Conservation (phyloP, 2,797 vertebrate genomes). For the Enteromius radiatus region DNA sequence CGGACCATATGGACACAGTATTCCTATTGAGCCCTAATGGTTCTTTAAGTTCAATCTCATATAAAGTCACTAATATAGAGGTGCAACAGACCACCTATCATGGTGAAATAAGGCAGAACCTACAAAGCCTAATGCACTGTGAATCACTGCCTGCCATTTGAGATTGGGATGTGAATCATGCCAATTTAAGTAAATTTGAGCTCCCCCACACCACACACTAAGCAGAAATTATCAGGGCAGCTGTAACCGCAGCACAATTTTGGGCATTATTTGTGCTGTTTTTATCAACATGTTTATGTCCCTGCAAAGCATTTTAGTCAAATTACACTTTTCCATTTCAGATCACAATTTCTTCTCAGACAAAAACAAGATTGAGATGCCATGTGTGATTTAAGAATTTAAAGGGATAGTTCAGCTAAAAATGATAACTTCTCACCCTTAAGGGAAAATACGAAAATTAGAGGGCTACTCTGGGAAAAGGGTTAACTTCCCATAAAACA, state of each 20-base stretch:
- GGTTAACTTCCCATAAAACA: background rate
- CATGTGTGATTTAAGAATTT: background rate
- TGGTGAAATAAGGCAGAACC: slow-evolving; percentile 39
- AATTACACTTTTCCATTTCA: slow-evolving; percentile 4
- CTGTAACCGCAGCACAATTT: slow-evolving; percentile 32
- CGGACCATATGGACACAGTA: background rate
- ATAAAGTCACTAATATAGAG: slow-evolving; percentile 15
- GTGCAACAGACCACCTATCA: slow-evolving; percentile 31
- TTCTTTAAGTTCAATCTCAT: slow-evolving; percentile 24
- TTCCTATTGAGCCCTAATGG: background rate
- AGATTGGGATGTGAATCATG: slow-evolving; percentile 54
- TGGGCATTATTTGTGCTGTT: background rate
- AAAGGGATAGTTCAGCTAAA: background rate
- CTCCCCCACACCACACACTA: slow-evolving; percentile 46
- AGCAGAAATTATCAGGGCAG: slow-evolving; percentile 36
- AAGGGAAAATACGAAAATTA: background rate
- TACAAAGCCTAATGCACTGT: slow-evolving; percentile 12
- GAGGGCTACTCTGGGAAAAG: background rate
- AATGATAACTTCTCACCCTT: background rate
- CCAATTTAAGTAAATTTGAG: slow-evolving; percentile 32
- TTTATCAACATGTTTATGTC: slow-evolving; percentile 17
- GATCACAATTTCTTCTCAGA: background rate
- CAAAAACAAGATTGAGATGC: background rate
- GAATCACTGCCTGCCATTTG: slow-evolving; percentile 50
- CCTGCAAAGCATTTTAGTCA: slow-evolving; percentile 4